These are phyloP conservation scores for Tetrapedia diversipes DNA, from an alignment of 2,888 invertebrate genomes.

Conservation along the genomic window DNA sequence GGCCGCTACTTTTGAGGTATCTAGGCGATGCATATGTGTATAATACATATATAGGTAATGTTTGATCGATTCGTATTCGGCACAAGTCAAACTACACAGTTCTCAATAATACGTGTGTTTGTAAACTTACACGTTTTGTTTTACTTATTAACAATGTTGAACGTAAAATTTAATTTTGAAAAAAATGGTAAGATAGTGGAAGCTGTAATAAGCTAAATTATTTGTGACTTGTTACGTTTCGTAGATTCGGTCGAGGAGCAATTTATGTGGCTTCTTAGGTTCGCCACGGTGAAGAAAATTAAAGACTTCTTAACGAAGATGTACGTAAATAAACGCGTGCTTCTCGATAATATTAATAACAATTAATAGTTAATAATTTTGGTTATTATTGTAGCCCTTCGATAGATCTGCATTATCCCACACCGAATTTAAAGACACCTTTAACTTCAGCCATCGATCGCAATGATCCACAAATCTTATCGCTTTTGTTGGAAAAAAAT, in stretches of 20 bases:
- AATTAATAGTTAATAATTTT: not conserved
- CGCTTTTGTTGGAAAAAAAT: slow-evolving; percentile 61
- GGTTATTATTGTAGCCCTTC: slow-evolving; percentile 43
- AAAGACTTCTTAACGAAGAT: slow-evolving; percentile 58
- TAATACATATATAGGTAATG: no score
- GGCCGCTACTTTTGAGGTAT: no score
- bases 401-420: slow-evolving; percentile 68
- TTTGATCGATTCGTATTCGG: slow-evolving; percentile 47
- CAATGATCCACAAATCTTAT: slow-evolving; percentile 60
- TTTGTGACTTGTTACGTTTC: not conserved
- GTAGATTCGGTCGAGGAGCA: slow-evolving; percentile 58
- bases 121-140: not conserved
- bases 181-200: slow-evolving; percentile 18
- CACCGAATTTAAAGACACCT: slow-evolving; percentile 60
- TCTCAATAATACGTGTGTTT: not conserved
- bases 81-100: not conserved
- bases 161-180: not conserved
- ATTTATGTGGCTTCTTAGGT: slow-evolving; percentile 64
- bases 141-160: slow-evolving; percentile 4
- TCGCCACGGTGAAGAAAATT: slow-evolving; percentile 54
- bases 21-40: no score
- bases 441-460: slow-evolving; percentile 66
- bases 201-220: not conserved
- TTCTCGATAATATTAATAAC: no score
- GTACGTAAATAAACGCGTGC: slow-evolving; percentile 43